Conservation (phyloP, 1,140 invertebrate species). For the Bombus confusus region DNA sequence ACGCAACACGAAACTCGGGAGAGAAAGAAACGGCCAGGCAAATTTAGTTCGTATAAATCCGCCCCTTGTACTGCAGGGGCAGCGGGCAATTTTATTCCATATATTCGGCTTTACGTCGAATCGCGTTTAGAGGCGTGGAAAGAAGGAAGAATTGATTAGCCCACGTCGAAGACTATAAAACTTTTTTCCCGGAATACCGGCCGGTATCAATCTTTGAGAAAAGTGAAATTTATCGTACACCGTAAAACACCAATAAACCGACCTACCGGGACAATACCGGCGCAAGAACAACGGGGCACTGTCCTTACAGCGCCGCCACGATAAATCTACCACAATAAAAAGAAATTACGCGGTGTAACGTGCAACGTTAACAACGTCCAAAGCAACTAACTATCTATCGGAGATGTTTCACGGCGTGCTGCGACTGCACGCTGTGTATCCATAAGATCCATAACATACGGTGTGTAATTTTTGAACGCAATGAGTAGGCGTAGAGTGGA, state of each 20-base stretch:
- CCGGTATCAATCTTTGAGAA: background rate
- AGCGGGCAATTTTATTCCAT: background rate
- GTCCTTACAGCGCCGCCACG: background rate
- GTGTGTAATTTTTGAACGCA: background rate
- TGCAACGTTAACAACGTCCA: background rate
- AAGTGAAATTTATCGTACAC: slow-evolving; percentile 1
- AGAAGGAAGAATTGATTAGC: slow-evolving; percentile 4
- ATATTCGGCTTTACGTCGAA: background rate
- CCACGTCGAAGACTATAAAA: background rate
- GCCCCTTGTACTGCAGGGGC: background rate
- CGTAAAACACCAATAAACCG: background rate
- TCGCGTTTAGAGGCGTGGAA: background rate
- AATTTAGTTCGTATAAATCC: background rate
- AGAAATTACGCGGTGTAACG: background rate
- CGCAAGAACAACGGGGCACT: background rate
- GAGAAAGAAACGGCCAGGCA: background rate
- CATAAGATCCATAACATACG: too few relatives aligned
- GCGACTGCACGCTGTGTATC: background rate
- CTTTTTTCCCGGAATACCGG: background rate
- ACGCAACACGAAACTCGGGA: background rate
- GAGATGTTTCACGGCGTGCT: background rate
- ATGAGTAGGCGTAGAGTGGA: background rate
- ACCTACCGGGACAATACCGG: background rate
- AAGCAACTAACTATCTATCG: background rate
- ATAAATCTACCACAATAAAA: background rate